Percentiles rank a stretch among this genome's conserved stretches.
Evolutionary conservation across 2,797 vertebrate species (phyloP).

Genomic region (Lepus oiostolus): DNA sequence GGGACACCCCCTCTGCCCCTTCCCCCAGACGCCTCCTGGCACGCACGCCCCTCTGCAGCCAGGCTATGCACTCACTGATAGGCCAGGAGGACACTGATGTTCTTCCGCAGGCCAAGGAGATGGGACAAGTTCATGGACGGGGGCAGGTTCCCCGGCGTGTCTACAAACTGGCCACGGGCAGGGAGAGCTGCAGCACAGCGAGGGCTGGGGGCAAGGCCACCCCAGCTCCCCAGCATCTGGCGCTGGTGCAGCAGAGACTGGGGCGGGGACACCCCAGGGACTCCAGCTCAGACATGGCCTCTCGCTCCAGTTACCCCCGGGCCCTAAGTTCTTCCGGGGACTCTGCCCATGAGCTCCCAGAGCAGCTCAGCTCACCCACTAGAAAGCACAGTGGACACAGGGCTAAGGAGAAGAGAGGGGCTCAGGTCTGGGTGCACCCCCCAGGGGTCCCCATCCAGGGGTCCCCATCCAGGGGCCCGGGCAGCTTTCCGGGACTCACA

Average conservation of each 20-base stretch:
- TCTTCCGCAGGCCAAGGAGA: constrained; percentile 86
- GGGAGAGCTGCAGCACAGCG: not conserved
- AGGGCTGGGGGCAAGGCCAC: accelerated
- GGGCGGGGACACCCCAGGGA: not conserved
- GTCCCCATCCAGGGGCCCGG: too few species aligned
- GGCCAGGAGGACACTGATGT: constrained; percentile 82
- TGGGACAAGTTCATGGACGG: constrained; percentile 85
- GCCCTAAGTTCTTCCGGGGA: not conserved
- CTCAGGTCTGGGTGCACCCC: not conserved
- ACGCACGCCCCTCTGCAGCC: too few species aligned
- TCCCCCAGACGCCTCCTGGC: not conserved
- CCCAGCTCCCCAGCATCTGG: not conserved
- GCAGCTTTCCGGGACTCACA: not conserved
- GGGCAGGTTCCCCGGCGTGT: constrained; percentile 89
- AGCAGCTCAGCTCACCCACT: not conserved
- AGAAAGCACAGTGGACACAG: not conserved
- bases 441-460: not conserved
- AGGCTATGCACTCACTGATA: constrained; percentile 86
- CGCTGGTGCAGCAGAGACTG: not conserved
- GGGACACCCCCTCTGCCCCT: too few species aligned
- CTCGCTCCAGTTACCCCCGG: not conserved
- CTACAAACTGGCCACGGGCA: constrained; percentile 84
- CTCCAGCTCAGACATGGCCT: not conserved
- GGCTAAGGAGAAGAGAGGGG: not conserved
- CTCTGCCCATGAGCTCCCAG: not conserved